phyloP scores from a whole-genome alignment of 2,797 vertebrate genomes.

The Chaetodon trifasciatus region DNA sequence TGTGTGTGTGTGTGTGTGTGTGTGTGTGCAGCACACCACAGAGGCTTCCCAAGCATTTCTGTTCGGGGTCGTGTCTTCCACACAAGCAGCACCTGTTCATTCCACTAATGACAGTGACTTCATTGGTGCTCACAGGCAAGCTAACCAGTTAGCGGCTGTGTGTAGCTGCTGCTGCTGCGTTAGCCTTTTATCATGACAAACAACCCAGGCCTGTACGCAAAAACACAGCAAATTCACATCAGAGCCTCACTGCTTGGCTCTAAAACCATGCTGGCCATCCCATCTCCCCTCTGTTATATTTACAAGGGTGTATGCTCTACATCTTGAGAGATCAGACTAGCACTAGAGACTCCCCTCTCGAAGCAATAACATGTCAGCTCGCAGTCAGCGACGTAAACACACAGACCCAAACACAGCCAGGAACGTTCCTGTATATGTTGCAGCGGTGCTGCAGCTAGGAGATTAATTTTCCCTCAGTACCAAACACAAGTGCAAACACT shows the following conservation, averaged over 20 bases:
- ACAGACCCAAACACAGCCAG: constrained; percentile 52
- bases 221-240: constrained; percentile 35
- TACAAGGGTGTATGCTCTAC: constrained; percentile 58
- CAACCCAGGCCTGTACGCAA: constrained; percentile 24
- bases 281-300: constrained; percentile 61
- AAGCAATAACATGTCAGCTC: constrained; percentile 69
- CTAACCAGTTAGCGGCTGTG: constrained; percentile 31
- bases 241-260: constrained; percentile 50
- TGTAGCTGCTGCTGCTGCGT: constrained; percentile 25
- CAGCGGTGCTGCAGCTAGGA: constrained; percentile 20
- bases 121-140: constrained; percentile 57
- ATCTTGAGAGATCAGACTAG: constrained; percentile 44
- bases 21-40: constrained; percentile 28
- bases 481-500: constrained; percentile 37
- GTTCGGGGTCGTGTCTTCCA: constrained; percentile 43
- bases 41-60: constrained; percentile 57
- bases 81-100: constrained; percentile 79
- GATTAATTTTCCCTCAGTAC: constrained; percentile 30
- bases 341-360: constrained; percentile 45
- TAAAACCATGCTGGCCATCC: constrained; percentile 6
- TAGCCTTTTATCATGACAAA: constrained; percentile 50
- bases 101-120: constrained; percentile 70
- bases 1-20: constrained; percentile 18
- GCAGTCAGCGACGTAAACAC: constrained; percentile 59
- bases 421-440: constrained; percentile 19